A percentile compares a stretch with the other conserved stretches of the same genome.
Evolutionary conservation across 2,797 vertebrate species (phyloP).

Genomic region (Oryzias dopingdopingensis): DNA sequence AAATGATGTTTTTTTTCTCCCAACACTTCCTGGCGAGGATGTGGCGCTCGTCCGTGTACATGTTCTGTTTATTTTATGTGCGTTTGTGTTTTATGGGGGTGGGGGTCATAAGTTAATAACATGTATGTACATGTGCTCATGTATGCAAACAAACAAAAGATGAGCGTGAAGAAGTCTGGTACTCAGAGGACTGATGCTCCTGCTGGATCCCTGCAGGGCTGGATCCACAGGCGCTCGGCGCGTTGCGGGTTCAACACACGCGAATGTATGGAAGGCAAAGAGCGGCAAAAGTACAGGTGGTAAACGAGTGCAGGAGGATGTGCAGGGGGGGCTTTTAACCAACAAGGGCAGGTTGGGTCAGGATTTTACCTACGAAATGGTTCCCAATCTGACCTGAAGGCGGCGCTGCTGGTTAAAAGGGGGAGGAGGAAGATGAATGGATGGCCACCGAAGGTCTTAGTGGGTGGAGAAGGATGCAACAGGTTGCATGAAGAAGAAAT

Average conservation of each 20-base stretch:
- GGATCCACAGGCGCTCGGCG: constrained; percentile 84
- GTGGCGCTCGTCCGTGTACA: constrained; percentile 12
- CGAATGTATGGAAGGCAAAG: constrained; percentile 84
- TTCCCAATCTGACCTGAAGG: no score
- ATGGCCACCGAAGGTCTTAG: constrained; percentile 55
- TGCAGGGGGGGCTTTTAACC: constrained; percentile 1
- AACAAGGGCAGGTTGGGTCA: neutral
- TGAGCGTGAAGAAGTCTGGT: constrained; percentile 86
- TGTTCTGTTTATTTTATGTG: constrained; percentile 84
- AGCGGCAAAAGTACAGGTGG: constrained; percentile 59
- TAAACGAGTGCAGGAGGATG: constrained; percentile 53
- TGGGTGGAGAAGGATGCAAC: constrained; percentile 28
- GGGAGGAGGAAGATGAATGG: neutral
- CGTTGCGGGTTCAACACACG: constrained; percentile 98
- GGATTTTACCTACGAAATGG: no score
- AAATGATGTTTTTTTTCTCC: neutral
- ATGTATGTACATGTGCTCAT: constrained; percentile 46
- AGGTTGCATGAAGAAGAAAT: constrained; percentile 38
- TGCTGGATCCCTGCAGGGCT: constrained; percentile 72
- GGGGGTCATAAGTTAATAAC: constrained; percentile 44
- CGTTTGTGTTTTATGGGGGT: constrained; percentile 66
- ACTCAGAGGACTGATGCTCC: constrained; percentile 91
- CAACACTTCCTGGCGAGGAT: neutral
- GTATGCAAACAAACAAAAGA: constrained; percentile 51
- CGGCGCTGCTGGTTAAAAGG: constrained; percentile 3